A percentile compares a stretch with the other conserved stretches of the same genome.
These are phyloP conservation scores for Channa argus DNA, from an alignment of 2,113 vertebrate genomes.

Conservation along the genomic window DNA sequence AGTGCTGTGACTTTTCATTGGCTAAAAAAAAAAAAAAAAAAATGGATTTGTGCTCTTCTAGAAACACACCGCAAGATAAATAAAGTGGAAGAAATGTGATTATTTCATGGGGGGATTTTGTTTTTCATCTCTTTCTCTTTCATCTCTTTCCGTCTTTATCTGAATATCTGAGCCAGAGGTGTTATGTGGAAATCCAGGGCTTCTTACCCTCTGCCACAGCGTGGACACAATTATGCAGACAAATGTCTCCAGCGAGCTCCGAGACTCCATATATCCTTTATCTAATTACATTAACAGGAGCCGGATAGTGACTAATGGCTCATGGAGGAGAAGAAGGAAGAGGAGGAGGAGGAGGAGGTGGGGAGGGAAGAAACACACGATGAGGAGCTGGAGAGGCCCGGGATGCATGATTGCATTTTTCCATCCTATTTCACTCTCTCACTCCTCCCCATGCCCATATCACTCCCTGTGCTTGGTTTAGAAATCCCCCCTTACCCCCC, in stretches of 20 bases:
- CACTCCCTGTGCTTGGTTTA: constrained; percentile 39
- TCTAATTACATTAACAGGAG: constrained; percentile 80
- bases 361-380: constrained; percentile 7
- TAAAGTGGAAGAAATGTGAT: not conserved
- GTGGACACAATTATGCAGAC: constrained; percentile 70
- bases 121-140: not conserved
- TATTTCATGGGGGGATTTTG: constrained; percentile 5
- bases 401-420: constrained; percentile 77
- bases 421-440: constrained; percentile 74
- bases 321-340: constrained; percentile 42
- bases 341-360: constrained; percentile 15
- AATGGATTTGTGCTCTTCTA: constrained; percentile 24
- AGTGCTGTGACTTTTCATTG: constrained; percentile 7
- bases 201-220: constrained; percentile 38
- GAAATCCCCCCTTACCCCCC: constrained; percentile 31
- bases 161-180: constrained; percentile 46
- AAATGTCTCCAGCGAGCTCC: constrained; percentile 64
- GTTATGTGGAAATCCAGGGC: constrained; percentile 58
- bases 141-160: not conserved
- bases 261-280: constrained; percentile 72
- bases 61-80: constrained; percentile 5
- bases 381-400: constrained; percentile 48
- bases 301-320: constrained; percentile 74
- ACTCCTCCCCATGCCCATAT: constrained; percentile 49
- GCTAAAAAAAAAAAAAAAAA: not conserved